Evolutionary conservation across 1,140 invertebrate species (phyloP), one percentile per base, ranked within the genome.

Genomic region (Listronotus bonariensis): DNA sequence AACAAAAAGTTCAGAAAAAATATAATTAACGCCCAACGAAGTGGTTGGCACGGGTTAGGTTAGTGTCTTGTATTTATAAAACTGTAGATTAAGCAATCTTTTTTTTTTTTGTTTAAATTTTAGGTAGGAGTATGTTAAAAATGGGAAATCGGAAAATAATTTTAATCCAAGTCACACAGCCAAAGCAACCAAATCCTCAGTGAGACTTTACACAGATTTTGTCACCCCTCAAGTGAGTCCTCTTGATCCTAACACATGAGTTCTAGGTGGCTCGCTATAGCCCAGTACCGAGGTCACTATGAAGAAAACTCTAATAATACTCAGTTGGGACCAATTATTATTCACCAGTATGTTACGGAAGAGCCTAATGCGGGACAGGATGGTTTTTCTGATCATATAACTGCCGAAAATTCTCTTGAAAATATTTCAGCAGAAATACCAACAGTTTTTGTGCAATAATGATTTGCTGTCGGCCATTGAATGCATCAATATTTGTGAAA

Each of bases 181-280:
- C 17, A 31, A 32, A 53, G 45, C 12, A 12, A 12, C 12, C 34
- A 38, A 26, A 52, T 17, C 20, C 80, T 77, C 81, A 56, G 78
- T n/a, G 80, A 82, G 42, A 79, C 79, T 26, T n/a, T 76, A 79
- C 18, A 80, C 79, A 0, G 82, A 85, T 38, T 83, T 83, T 66
- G 81, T 83, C 40, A 51, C 61, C n/a, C 80, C 84, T 58, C 79
- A 81, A 38, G 84, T 85, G 6, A 84, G 82, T 69, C 82, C 83
- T 6, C 74, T 85, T 62, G 84, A 86, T 71, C 83, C 84, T 2
- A 85, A 85, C 67, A 85, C 67, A 84, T 86, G 83, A 82, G 83
- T 69, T 84, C 83, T 10, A n/a, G n/a, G 77, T 82, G 9, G 83
- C 84, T 0, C 77, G 79, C 59, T 85, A 85, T 69, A 84, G 82